Conservation (phyloP, 1,140 invertebrate species). For the Drosophila teissieri region DNA sequence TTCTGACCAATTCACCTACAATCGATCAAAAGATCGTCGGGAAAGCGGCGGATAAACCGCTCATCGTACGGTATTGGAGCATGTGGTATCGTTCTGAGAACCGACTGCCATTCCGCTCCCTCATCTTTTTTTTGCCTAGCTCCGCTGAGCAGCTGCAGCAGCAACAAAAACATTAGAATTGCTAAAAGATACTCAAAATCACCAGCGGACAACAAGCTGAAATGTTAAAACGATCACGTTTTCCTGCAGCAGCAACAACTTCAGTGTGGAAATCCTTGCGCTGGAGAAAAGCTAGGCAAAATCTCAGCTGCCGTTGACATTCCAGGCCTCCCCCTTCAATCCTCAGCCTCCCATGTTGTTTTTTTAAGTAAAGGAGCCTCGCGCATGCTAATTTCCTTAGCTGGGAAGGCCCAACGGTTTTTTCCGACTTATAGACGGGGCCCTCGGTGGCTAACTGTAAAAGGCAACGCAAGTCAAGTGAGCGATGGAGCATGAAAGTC, state of each 20-base stretch:
- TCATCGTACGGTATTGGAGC: conserved; percentile 66
- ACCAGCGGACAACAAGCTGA: conserved; percentile 68
- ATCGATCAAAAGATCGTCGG: conserved; percentile 61
- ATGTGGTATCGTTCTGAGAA: conserved; percentile 56
- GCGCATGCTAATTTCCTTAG: conserved; percentile 77
- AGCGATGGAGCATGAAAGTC: conserved; percentile 74
- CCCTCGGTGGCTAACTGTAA: conserved; percentile 73
- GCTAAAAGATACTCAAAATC: conserved; percentile 79
- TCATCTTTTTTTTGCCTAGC: conserved; percentile 17
- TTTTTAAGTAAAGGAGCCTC: conserved; percentile 22
- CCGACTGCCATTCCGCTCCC: conserved; percentile 8
- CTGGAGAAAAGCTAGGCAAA: conserved; percentile 49
- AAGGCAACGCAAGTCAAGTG: conserved; percentile 65
- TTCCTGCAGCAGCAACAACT: conserved; percentile 40
- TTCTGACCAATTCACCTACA: conserved; percentile 56
- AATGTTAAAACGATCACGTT: conserved; percentile 84
- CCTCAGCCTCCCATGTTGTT: background rate
- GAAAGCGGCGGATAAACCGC: conserved; percentile 39
- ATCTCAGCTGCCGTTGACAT: conserved; percentile 81
- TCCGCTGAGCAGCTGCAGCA: conserved; percentile 21
- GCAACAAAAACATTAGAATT: conserved; percentile 76
- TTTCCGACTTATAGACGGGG: conserved; percentile 10
- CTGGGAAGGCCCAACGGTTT: conserved; percentile 45
- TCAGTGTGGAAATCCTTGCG: conserved; percentile 55
- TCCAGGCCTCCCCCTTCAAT: conserved; percentile 44